Percentiles rank a stretch among this genome's conserved stretches.
Evolutionary conservation across 2,888 invertebrate species (phyloP).

Genomic region (Julus scandinavius): DNA sequence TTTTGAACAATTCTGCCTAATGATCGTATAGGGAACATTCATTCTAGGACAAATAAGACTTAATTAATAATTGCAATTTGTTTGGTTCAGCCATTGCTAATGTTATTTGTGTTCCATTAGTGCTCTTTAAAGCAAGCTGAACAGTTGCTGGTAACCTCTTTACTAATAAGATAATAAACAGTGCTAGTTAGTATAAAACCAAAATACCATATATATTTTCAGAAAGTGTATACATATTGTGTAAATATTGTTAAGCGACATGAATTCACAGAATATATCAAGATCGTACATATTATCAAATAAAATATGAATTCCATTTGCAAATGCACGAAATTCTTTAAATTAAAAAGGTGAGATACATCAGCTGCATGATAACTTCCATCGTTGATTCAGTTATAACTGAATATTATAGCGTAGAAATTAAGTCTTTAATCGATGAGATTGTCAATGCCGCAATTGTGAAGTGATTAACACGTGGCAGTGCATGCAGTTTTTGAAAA

Average conservation of each 20-base stretch:
- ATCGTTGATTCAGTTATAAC: background rate
- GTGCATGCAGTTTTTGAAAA: background rate
- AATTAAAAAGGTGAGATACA: background rate
- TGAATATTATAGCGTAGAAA: background rate
- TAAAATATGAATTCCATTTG: background rate
- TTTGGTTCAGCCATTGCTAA: no score
- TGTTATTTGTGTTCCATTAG: no score
- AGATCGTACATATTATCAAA: background rate
- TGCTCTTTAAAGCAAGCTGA: no score
- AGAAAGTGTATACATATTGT: background rate
- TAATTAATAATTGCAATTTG: no score
- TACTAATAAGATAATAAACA: no score
- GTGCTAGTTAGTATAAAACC: no score
- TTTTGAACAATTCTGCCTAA: no score
- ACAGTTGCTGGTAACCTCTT: no score
- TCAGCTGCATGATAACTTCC: background rate
- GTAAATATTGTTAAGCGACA: background rate
- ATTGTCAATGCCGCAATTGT: background rate
- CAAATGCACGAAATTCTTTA: background rate
- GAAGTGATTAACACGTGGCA: slow-evolving; percentile 34
- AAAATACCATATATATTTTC: background rate
- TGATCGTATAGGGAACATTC: no score
- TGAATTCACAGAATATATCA: background rate
- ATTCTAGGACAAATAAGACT: no score
- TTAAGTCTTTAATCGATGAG: background rate